Evolutionary conservation across 2,113 vertebrate species (phyloP), one percentile per base, ranked within the genome.

Genomic region (Stegastes partitus): DNA sequence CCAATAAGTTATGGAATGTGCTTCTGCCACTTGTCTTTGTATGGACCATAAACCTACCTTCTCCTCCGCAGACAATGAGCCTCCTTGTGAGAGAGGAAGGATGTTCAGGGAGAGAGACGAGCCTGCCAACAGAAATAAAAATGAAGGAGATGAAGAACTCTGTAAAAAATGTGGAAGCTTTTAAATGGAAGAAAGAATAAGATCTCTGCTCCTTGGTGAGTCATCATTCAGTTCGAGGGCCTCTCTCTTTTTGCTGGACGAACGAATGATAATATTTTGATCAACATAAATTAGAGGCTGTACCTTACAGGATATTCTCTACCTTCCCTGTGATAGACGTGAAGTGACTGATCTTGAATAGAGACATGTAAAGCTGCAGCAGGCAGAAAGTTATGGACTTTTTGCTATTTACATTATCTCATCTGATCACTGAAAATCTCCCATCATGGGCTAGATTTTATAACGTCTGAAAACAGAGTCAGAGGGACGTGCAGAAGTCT

Each of bases 111-210:
- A 89, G 86, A 89, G 19, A 84, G 68, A 49, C 0, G 22, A 68
- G 67, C 25, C 70, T 82, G 89, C 90, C 92, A 92, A 89, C 68
- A 87, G 79, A 89, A 90, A 90, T 85, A 91, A 84, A 85, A 76
- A 81, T 68, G 71, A 79, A 86, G 66, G 79, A 87, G 55, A 76
- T 19, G 65, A 56, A 85, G 75, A 12, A 7, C 75, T 82, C 16
- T 28, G 64, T 64, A 79, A 68, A 85, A n/a, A 84, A 84, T 59
- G 45, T 75, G 68, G 82, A 87, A 85, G 85, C 63, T 74, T 79
- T 92, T 18, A 82, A 84, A 82, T 69, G 80, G 89, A 58, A 77
- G 77, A 58, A 75, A 75, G 76, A 84, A 80, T 67, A 79, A 88
- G 58, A 69, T 83, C 67, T 69, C 31, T 11, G 26, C 67, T 91